These are phyloP conservation scores for Petrophora chlorosata DNA, from an alignment of 2,888 invertebrate species.

Conservation along the genomic window DNA sequence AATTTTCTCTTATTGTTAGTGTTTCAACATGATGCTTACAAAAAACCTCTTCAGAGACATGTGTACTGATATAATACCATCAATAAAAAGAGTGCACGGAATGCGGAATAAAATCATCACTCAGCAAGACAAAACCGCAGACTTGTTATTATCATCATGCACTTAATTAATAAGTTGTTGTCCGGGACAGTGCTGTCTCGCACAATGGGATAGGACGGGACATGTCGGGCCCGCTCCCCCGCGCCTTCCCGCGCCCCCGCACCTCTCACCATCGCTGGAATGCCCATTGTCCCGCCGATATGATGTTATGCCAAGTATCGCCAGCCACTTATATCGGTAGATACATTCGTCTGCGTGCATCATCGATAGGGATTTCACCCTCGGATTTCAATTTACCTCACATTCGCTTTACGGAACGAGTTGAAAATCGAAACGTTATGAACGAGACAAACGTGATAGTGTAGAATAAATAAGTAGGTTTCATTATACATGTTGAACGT, in stretches of 20 bases:
- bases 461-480: no score
- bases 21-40: background rate
- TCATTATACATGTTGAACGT: no score
- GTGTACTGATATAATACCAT: no score
- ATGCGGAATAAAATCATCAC: constrained; percentile 24
- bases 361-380: constrained; percentile 36
- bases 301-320: constrained; percentile 71
- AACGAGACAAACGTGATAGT: no score
- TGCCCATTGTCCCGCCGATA: constrained; percentile 76
- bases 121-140: constrained; percentile 30
- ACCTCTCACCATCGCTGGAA: constrained; percentile 57
- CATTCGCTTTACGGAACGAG: background rate
- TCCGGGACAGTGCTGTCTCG: constrained; percentile 55
- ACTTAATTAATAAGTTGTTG: constrained; percentile 63
- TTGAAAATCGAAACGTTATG: background rate
- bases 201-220: constrained; percentile 65
- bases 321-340: constrained; percentile 70
- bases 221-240: constrained; percentile 49
- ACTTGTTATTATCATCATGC: constrained; percentile 48
- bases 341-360: constrained; percentile 51
- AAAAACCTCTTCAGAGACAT: background rate
- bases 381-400: constrained; percentile 23
- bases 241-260: constrained; percentile 35
- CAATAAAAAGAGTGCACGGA: background rate
- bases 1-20: no score